Evolutionary conservation across 2,888 invertebrate species (phyloP), one percentile per base, ranked within the genome.

Genomic region (Lepidocyrtoides sp.): DNA sequence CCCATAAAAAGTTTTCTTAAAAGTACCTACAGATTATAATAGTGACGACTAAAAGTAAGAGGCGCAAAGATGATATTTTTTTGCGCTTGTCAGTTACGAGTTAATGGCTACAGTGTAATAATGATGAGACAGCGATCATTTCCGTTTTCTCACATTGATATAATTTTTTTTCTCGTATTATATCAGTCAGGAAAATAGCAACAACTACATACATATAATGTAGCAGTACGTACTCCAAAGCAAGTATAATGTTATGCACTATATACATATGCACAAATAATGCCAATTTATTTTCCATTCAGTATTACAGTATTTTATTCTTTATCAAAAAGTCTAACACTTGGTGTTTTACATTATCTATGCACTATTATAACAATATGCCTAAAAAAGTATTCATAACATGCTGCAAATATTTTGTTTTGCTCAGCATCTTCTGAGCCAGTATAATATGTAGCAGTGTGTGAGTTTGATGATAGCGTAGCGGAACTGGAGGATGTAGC

Each of bases 91-190:
- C 72, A 75, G 77, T 84, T 69, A 79, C 85, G 81, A 82, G 72
- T 85, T 89, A 77, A 14, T 54, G 69, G 48, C 87, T 41, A n/a
- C n/a, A n/a, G n/a, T n/a, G 72, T 60, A 32, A 79, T 66, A 91
- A 91, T 86, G 88, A 91, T 91, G 92, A 86, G 90, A 92, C 82
- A 60, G 66, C 26, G 66, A 91, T 91, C 93, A 91, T 92, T 93
- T 94, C 94, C 94, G 92, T 84, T 93, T 94, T 94, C 94, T 94
- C 94, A 94, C 93, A 93, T 84, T 93, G 92, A 93, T 93, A 93
- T 66, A 51, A 87, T 14, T 26, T 26, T 85, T 91, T 81, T 85
- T 54, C n/a, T n/a, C n/a, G n/a, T n/a, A 66, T 66, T 54, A 20
- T 17, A 51, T 51, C 7, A 54, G 29, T 36, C 48, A 72, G 23